A percentile compares a stretch with the other conserved stretches of the same genome.
Evolutionary conservation across 1,140 invertebrate genomes (phyloP).

Genomic region (Anastrepha ludens): DNA sequence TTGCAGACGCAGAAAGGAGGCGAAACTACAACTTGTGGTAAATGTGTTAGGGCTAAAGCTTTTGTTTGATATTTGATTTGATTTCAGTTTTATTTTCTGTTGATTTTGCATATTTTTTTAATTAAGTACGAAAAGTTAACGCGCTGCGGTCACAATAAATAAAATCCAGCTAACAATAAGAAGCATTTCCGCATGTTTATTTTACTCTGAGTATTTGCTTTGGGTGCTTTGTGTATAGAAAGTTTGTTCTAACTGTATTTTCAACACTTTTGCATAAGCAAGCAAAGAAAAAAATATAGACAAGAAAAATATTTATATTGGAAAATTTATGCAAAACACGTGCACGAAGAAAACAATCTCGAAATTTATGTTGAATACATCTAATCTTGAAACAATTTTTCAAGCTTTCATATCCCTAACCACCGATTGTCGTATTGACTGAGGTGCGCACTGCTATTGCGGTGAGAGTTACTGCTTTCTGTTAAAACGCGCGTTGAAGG

Average conservation of each 20-base stretch:
- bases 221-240: not conserved
- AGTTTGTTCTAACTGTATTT: not conserved
- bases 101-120: slow-evolving; percentile 73
- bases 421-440: slow-evolving; percentile 38
- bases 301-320: not conserved
- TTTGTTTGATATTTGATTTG: slow-evolving; percentile 48
- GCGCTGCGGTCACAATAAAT: slow-evolving; percentile 40
- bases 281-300: not conserved
- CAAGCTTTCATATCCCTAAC: slow-evolving; percentile 50
- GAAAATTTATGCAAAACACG: slow-evolving; percentile 56
- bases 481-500: not conserved
- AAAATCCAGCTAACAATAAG: not conserved
- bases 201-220: not conserved
- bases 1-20: not conserved
- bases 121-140: slow-evolving; percentile 62
- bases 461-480: not conserved
- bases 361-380: slow-evolving; percentile 54
- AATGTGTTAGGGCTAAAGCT: slow-evolving; percentile 63
- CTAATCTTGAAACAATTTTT: slow-evolving; percentile 57
- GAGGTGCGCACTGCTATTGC: not conserved
- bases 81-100: slow-evolving; percentile 64
- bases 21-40: slow-evolving; percentile 63
- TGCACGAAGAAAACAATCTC: slow-evolving; percentile 56
- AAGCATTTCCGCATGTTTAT: not conserved
- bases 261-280: not conserved